Percentiles rank a stretch among this genome's conserved stretches.
phyloP scores from a whole-genome alignment of 2,797 vertebrate genomes.

The Poeciliopsis turneri region DNA sequence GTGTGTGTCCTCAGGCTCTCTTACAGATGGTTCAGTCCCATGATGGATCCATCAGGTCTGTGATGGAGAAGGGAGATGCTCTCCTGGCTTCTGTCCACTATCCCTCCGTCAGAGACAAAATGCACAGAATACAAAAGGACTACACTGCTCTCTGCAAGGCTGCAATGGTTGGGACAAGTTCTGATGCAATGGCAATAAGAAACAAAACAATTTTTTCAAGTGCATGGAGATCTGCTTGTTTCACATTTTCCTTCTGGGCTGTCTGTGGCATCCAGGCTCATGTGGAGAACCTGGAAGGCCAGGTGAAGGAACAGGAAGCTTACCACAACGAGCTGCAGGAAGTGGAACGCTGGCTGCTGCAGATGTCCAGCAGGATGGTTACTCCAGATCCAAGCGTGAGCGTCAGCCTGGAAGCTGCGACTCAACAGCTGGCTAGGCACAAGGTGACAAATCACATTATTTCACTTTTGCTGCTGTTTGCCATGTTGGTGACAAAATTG shows the following conservation, averaged over 20 bases:
- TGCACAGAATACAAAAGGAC: conserved; percentile 85
- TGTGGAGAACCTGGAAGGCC: conserved; percentile 83
- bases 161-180: conserved; percentile 80
- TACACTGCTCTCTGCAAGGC: conserved; percentile 85
- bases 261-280: conserved; percentile 74
- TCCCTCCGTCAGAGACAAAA: conserved; percentile 83
- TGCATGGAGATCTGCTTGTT: not conserved
- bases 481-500: not conserved
- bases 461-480: conserved; percentile 8
- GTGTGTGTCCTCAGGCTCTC: conserved; percentile 81
- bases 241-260: conserved; percentile 14
- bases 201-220: not conserved
- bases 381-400: conserved; percentile 88
- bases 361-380: conserved; percentile 95
- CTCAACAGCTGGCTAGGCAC: conserved; percentile 94
- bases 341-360: conserved; percentile 94
- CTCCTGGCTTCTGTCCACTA: conserved; percentile 86
- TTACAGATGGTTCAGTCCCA: conserved; percentile 90
- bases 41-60: conserved; percentile 88
- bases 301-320: conserved; percentile 92
- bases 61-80: conserved; percentile 90
- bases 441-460: conserved; percentile 83
- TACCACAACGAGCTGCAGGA: conserved; percentile 95
- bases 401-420: conserved; percentile 87
- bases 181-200: not conserved